These are phyloP conservation scores for Cossypha niveicapilla DNA, from an alignment of 2,797 vertebrate genomes.

Conservation along the genomic window DNA sequence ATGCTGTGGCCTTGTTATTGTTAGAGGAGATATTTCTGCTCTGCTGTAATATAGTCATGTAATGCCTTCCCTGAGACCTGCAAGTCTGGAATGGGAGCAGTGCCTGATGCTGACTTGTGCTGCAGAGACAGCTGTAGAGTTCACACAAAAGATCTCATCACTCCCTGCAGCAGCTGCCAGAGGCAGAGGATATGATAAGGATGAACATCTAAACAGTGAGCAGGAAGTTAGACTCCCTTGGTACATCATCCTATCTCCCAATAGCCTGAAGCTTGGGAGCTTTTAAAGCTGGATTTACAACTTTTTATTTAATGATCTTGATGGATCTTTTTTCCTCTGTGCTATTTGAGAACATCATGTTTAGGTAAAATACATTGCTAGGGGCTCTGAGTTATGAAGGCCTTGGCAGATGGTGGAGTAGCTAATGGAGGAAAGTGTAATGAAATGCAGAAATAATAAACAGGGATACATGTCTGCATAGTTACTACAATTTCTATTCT, in stretches of 20 bases:
- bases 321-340: neutral
- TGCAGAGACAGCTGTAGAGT: neutral
- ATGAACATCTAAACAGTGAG: neutral
- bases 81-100: rapidly evolving
- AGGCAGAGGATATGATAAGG: neutral
- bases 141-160: neutral
- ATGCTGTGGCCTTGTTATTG: neutral
- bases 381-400: neutral
- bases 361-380: neutral
- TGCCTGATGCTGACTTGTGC: neutral
- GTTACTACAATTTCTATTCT: neutral
- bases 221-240: neutral
- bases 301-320: neutral
- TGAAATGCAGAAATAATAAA: neutral
- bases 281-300: neutral
- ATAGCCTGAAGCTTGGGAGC: neutral
- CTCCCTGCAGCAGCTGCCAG: neutral
- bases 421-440: neutral
- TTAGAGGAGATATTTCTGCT: neutral
- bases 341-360: neutral
- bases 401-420: neutral
- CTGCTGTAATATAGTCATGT: neutral
- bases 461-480: neutral
- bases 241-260: neutral
- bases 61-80: neutral